These are phyloP conservation scores for Vultur gryphus DNA, from an alignment of 2,797 vertebrate species.

Conservation along the genomic window DNA sequence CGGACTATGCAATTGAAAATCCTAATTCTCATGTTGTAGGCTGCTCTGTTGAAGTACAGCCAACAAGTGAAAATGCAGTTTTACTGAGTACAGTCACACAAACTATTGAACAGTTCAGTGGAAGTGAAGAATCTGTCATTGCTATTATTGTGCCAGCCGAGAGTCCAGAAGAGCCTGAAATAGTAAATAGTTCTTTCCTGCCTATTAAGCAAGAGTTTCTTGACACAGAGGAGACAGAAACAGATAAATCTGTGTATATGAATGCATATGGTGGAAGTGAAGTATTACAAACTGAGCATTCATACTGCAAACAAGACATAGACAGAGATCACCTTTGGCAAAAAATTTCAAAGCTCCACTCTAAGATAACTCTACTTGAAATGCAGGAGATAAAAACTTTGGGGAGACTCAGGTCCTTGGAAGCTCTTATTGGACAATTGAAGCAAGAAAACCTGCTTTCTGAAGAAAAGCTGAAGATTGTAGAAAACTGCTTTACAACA, in stretches of 20 bases:
- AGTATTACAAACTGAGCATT: conserved; percentile 80
- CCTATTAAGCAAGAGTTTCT: conserved; percentile 44
- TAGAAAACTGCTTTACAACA: conserved; percentile 81
- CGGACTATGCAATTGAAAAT: conserved; percentile 33
- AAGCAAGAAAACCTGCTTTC: conserved; percentile 79
- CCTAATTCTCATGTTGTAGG: not conserved
- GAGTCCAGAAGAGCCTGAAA: conserved; percentile 43
- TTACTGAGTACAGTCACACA: conserved; percentile 70
- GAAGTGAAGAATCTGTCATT: conserved; percentile 69
- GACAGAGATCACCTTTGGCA: conserved; percentile 83
- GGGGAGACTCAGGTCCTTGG: conserved; percentile 79
- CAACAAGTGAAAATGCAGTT: conserved; percentile 59
- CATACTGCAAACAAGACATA: conserved; percentile 80
- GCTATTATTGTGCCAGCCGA: conserved; percentile 72
- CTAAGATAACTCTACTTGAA: conserved; percentile 83
- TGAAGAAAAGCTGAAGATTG: conserved; percentile 82
- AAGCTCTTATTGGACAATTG: conserved; percentile 77
- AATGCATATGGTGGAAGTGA: conserved; percentile 51
- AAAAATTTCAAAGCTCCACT: conserved; percentile 82
- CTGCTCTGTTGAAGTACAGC: conserved; percentile 59
- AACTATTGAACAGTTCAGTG: conserved; percentile 63
- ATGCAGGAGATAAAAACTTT: conserved; percentile 80
- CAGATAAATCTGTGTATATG: conserved; percentile 10
- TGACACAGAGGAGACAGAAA: conserved; percentile 36
- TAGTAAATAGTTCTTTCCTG: conserved; percentile 39